These are phyloP conservation scores for Cossypha polioptera DNA, from an alignment of 2,797 vertebrate species.

Conservation along the genomic window DNA sequence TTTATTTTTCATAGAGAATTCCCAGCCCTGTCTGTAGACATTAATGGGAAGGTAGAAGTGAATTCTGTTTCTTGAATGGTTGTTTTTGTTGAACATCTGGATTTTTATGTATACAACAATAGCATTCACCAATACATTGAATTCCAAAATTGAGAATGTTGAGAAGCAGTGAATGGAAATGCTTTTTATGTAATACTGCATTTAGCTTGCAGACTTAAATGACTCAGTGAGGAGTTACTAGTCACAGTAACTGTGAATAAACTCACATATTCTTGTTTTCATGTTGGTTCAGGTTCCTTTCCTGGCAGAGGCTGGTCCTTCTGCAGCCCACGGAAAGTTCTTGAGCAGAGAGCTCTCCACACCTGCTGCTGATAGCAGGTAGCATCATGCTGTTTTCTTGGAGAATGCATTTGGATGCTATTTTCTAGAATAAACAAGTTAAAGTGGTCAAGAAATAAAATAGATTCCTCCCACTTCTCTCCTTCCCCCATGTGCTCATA, in stretches of 20 bases:
- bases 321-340: not conserved
- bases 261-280: not conserved
- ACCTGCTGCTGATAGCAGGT: not conserved
- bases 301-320: not conserved
- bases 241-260: not conserved
- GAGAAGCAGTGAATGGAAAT: not conserved
- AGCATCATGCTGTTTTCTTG: conserved; percentile 28
- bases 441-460: conserved; percentile 49
- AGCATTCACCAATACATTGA: not conserved
- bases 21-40: not conserved
- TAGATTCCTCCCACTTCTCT: conserved; percentile 53
- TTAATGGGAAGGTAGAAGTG: not conserved
- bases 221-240: not conserved
- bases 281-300: not conserved
- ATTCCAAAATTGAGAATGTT: not conserved
- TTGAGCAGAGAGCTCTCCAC: not conserved
- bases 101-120: not conserved
- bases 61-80: not conserved
- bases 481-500: not conserved
- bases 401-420: conserved; percentile 34
- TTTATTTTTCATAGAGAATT: conserved; percentile 46
- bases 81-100: not conserved
- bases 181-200: not conserved
- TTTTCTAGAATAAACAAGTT: conserved; percentile 53
- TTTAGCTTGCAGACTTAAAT: not conserved